Evolutionary conservation across 2,888 invertebrate genomes (phyloP), one percentile per base, ranked within the genome.

Genomic region (Smittia aterrima): DNA sequence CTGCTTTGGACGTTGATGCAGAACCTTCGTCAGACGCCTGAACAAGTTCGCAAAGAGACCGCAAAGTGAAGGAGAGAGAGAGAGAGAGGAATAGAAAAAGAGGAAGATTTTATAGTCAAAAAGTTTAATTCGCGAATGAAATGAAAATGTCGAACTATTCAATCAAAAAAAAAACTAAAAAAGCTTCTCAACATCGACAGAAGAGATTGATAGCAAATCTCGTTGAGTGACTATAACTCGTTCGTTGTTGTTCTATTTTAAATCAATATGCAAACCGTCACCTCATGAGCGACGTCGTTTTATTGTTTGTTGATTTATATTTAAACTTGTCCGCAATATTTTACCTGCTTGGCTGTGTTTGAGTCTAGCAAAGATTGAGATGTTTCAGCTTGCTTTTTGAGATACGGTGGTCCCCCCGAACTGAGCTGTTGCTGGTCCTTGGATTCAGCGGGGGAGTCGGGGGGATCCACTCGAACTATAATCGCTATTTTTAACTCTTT

Each of bases 11-110:
- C 80, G 89, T 86, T 80, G 87, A 85, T 81, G 87, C 85, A 82
- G 89, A 89, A 83, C 89, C 89, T 84, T 89, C 89, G 85, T 90
- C 91, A 84, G 91, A 90, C 83, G 90, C 90, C 90, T 90, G 84
- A 64, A 7, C 20, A 13, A 18, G 18, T 22, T 20, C 58, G 18
- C 16, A 47, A 11, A 47, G 47, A 6, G 3, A 3, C 22, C 2
- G 58, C 22, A 58, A 47, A 58, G 13, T 18, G 20, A 47, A 58
- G 13, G 47, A 47, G 13, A 47, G 13, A 47, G 7, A 47, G 47
- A n/a, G 11, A 47, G 38, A 38, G 18, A 9, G n/a, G 22, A 20
- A 9, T 58, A 58, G 9, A 58, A 58, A 58, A 58, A 47, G 47
- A n/a, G 47, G 32, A 32, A 32, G 32, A 32, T 6, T 32, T 13